Conservation (phyloP, 2,113 vertebrate genomes). For the Forbesichthys agassizii region DNA sequence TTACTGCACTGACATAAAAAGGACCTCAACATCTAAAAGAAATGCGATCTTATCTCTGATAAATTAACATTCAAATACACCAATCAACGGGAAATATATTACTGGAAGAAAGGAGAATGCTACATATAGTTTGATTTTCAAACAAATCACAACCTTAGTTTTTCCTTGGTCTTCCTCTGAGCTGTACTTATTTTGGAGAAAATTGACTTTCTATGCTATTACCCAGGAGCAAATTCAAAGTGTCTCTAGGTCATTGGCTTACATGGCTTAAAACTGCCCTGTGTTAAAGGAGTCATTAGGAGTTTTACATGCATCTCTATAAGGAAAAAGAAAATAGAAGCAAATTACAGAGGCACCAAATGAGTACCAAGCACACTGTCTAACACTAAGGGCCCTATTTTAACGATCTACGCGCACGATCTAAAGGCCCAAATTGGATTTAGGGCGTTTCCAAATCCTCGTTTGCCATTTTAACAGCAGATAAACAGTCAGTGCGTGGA, state of each 20-base stretch:
- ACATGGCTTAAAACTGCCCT: conserved; percentile 32
- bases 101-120: neutral
- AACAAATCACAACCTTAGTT: conserved; percentile 4
- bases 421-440: no score
- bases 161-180: conserved; percentile 8
- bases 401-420: no score
- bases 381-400: no score
- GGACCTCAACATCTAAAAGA: neutral
- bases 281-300: conserved; percentile 30
- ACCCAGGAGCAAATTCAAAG: no score
- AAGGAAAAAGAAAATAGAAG: no score
- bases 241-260: neutral
- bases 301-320: no score
- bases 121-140: conserved; percentile 3
- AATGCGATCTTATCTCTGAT: neutral
- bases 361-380: no score
- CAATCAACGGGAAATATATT: neutral
- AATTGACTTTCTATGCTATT: conserved; percentile 38
- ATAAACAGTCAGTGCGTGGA: no score
- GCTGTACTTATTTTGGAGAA: conserved; percentile 30
- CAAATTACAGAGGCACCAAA: no score
- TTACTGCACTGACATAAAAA: neutral
- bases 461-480: no score
- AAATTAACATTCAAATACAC: neutral
- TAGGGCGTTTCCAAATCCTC: no score